Evolutionary conservation across 2,113 vertebrate genomes (phyloP), one percentile per base, ranked within the genome.

Genomic region (Rhodinocichla rosea): DNA sequence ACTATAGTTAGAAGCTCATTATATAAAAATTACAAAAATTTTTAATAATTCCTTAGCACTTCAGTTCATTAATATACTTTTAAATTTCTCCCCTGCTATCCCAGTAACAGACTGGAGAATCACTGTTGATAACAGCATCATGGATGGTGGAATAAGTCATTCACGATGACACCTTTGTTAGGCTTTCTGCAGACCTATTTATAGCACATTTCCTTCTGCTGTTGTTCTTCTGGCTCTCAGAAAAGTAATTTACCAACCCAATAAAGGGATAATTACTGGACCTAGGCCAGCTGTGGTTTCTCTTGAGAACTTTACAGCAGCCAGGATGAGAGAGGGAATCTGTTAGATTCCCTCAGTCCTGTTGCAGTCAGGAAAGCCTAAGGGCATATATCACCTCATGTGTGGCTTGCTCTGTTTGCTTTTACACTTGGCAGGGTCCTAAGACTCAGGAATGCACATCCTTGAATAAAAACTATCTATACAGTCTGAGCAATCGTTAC

Each of bases 371-470:
- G 92, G 71, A 96, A 95, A 93, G 87, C 93, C 90, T 80, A 57
- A 87, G 60, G 92, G 77, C 79, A 84, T 90, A 42, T 82, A 87
- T 83, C 92, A 95, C 93, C 79, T 95, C 88, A 92, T 81, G 75
- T 94, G 71, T 90, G 84, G 77, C 77, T 90, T 69, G 42, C 75
- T 92, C 79, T 94, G 87, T 96, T 96, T 96, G 91, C 89, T 94
- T 96, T 94, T 95, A 92, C 68, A 89, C 91, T 97, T 96, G 97
- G 92, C 92, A 95, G 77, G 42, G 62, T 93, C 70, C 47, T 90
- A 90, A 92, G 85, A 77, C 77, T 84, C 79, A 83, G 94, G 94
- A 94, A 96, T 96, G 91, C 73, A 94, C 89, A 90, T 96, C 85
- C 83, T 94, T 83, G 87, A 92, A 89, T 82, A 74, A 94, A 94